These are phyloP conservation scores for Aphaenogaster ashmeadi DNA, from an alignment of 1,140 invertebrate species.

Conservation along the genomic window DNA sequence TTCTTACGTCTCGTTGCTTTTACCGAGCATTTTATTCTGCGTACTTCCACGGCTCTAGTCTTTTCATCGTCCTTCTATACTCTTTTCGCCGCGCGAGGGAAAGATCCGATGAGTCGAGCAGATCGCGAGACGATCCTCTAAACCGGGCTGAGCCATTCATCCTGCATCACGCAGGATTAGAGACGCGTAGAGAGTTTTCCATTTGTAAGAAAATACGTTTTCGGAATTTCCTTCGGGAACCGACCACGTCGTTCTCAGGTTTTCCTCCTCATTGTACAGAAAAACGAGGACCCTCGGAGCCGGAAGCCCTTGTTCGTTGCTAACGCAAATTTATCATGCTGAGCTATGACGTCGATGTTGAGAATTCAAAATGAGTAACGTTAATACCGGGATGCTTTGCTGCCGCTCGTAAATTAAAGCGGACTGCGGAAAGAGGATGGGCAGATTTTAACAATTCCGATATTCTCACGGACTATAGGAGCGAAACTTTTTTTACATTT, in stretches of 20 bases:
- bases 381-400: constrained; percentile 72
- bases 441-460: constrained; percentile 74
- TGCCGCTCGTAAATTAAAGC: constrained; percentile 76
- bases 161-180: constrained; percentile 79
- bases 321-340: constrained; percentile 77
- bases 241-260: constrained; percentile 67
- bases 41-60: constrained; percentile 36
- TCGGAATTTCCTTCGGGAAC: constrained; percentile 75
- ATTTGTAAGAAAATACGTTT: constrained; percentile 83
- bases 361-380: constrained; percentile 78
- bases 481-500: constrained; percentile 39
- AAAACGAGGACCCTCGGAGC: constrained; percentile 72
- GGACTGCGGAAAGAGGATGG: constrained; percentile 47
- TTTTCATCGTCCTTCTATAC: constrained; percentile 50
- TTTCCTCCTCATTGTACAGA: constrained; percentile 76
- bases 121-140: constrained; percentile 65
- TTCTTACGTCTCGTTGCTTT: constrained; percentile 61
- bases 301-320: constrained; percentile 68
- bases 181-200: constrained; percentile 79
- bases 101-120: constrained; percentile 48
- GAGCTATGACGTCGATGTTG: constrained; percentile 77
- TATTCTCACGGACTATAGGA: constrained; percentile 63
- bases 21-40: constrained; percentile 50
- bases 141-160: constrained; percentile 73
- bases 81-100: constrained; percentile 20